Base-by-base conservation (phyloP, 2,888 invertebrate genomes). In the Cosmia trapezina region DNA sequence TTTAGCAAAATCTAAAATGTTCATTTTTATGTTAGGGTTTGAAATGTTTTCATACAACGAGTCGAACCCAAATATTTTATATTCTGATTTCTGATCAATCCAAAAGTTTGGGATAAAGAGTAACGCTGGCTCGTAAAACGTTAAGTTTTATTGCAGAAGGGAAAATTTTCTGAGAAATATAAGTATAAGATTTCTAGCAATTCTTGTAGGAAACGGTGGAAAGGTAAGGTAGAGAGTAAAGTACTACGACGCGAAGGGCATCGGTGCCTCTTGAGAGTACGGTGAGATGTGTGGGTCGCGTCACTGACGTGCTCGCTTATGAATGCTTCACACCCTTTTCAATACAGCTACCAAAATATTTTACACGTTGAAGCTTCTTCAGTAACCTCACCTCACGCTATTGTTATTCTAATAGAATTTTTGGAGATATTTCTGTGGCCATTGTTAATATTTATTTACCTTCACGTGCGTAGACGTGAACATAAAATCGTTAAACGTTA, bases 251-350 rank as follows among this genome's bases (percentile, higher is more conserved):
- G 91, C 89, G 91, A 90, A 91, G 90, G 91, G 89, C 89, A 89
- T 87, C 89, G 88, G 84, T 86, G 91, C 91, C 93, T 92, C 93
- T 91, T 77, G 93, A 93, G 94, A 92, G 90, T 85, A 86, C 90
- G 90, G 90, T 92, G 91, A 93, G 93, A 94, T 92, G 93, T 93
- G 93, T 89, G 92, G 93, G 92, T 91, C 92, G 89, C 90, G 90
- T 89, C 91, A 91, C 92, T 93, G 93, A 93, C 92, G 90, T 90
- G 90, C 91, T 89, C 89, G 91, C 91, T 93, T 93, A 94, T 94
- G 93, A 93, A 93, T 90, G 91, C 89, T 91, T 92, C 91, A 88
- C 89, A 91, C 89, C 90, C 91, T 91, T 89, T 88, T 91, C 89
- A 90, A 86, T 84, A 88, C 86, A 78, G 84, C 73, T 80, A 83